A percentile compares a stretch with the other conserved stretches of the same genome.
Conservation (phyloP, 2,797 vertebrate genomes). For the Enteromius paludinosus region DNA sequence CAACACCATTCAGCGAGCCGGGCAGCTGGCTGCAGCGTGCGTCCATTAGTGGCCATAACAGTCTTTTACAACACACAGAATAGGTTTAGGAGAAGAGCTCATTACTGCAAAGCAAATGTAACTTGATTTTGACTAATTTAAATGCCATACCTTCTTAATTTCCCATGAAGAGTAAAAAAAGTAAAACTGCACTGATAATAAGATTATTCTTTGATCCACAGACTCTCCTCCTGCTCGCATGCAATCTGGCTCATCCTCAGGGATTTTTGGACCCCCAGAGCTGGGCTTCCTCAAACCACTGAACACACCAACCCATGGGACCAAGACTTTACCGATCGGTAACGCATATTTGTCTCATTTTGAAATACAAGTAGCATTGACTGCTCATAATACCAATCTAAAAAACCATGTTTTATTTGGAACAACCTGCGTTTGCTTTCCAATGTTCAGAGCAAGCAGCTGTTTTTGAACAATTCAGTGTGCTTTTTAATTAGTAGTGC, state of each 20-base stretch:
- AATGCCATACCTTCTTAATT: not conserved
- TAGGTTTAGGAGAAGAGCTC: conserved; percentile 1
- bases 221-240: conserved; percentile 86
- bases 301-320: conserved; percentile 84
- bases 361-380: conserved; percentile 16
- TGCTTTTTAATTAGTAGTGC: not conserved
- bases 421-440: not conserved
- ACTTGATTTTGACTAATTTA: not conserved
- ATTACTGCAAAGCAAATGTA: not conserved
- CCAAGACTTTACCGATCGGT: conserved; percentile 91
- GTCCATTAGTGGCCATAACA: conserved; percentile 32
- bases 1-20: conserved; percentile 30
- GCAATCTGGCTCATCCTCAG: conserved; percentile 81
- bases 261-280: conserved; percentile 87
- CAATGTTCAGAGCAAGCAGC: not conserved
- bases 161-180: not conserved
- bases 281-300: conserved; percentile 86
- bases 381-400: not conserved
- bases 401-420: not conserved
- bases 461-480: not conserved
- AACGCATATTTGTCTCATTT: conserved; percentile 40
- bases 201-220: conserved; percentile 61
- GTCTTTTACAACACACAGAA: conserved; percentile 11
- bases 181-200: not conserved
- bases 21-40: conserved; percentile 38